These are phyloP conservation scores for Conopomorpha cramerella DNA, from an alignment of 1,140 invertebrate genomes.

Conservation along the genomic window DNA sequence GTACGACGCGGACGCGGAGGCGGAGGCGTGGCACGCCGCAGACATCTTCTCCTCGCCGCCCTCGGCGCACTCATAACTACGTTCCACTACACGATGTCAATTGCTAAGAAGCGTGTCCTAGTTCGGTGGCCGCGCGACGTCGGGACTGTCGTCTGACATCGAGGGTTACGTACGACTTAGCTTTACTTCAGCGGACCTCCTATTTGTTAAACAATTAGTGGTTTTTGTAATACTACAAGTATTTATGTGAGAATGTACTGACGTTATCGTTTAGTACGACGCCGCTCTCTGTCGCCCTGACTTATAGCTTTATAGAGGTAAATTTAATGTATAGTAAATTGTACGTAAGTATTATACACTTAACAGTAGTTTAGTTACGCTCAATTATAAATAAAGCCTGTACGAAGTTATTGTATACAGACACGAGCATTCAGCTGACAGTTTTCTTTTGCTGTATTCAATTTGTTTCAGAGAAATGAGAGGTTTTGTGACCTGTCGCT, in stretches of 20 bases:
- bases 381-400: too few relatives aligned
- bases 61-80: slow-evolving; percentile 51
- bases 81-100: slow-evolving; percentile 59
- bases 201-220: slow-evolving; percentile 56
- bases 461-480: slow-evolving; percentile 13
- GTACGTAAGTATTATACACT: not conserved
- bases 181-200: slow-evolving; percentile 37
- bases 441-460: slow-evolving; percentile 1
- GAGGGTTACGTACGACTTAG: slow-evolving; percentile 47
- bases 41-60: slow-evolving; percentile 48
- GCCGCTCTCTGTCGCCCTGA: slow-evolving; percentile 30
- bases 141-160: too few relatives aligned
- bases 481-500: slow-evolving; percentile 34
- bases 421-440: not conserved
- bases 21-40: slow-evolving; percentile 45
- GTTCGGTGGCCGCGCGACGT: too few relatives aligned
- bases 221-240: slow-evolving; percentile 54
- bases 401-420: too few relatives aligned
- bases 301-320: slow-evolving; percentile 37
- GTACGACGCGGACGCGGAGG: slow-evolving; percentile 55
- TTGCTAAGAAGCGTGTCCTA: too few relatives aligned
- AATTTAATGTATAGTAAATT: slow-evolving; percentile 24
- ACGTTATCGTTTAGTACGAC: slow-evolving; percentile 29
- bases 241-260: slow-evolving; percentile 53
- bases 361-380: too few relatives aligned